A percentile compares a stretch with the other conserved stretches of the same genome.
These are phyloP conservation scores for Salarias fasciatus DNA, from an alignment of 2,797 vertebrate genomes.

Conservation along the genomic window DNA sequence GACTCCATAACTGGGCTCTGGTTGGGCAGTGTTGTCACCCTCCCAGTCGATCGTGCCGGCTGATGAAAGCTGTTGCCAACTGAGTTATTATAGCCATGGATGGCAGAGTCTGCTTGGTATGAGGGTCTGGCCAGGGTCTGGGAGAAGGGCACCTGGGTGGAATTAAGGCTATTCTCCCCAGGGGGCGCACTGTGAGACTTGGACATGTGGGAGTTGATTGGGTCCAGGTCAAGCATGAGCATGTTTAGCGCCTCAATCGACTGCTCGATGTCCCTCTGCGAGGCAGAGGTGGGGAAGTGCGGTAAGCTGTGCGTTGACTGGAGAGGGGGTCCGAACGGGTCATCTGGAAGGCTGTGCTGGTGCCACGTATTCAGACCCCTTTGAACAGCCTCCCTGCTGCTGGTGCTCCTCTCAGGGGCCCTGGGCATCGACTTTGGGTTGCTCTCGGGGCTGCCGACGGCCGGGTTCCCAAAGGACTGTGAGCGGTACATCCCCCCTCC, in stretches of 20 bases:
- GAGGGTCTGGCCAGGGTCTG: constrained; percentile 80
- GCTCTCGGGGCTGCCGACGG: constrained; percentile 65
- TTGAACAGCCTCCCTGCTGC: constrained; percentile 95
- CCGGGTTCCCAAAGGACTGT: constrained; percentile 86
- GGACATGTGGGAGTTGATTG: constrained; percentile 84
- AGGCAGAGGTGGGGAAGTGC: constrained; percentile 87
- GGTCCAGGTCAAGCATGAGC: constrained; percentile 94
- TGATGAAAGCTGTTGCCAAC: constrained; percentile 71
- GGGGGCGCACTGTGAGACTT: constrained; percentile 91
- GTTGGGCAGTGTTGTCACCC: constrained; percentile 62
- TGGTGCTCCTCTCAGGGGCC: constrained; percentile 92
- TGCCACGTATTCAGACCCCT: constrained; percentile 94
- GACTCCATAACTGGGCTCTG: constrained; percentile 79
- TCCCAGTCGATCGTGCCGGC: constrained; percentile 54
- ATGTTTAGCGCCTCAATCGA: constrained; percentile 95
- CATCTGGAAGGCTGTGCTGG: constrained; percentile 86
- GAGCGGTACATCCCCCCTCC: constrained; percentile 85
- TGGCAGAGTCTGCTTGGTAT: constrained; percentile 82
- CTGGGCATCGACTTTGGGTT: constrained; percentile 83
- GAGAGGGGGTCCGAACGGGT: constrained; percentile 80
- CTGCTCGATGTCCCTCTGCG: constrained; percentile 92
- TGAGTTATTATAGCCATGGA: constrained; percentile 75
- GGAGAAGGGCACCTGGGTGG: constrained; percentile 79
- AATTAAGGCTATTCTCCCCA: constrained; percentile 79
- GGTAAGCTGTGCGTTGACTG: constrained; percentile 86